These are phyloP conservation scores for Pseudachorutes palmiensis DNA, from an alignment of 1,140 invertebrate species.

Conservation along the genomic window DNA sequence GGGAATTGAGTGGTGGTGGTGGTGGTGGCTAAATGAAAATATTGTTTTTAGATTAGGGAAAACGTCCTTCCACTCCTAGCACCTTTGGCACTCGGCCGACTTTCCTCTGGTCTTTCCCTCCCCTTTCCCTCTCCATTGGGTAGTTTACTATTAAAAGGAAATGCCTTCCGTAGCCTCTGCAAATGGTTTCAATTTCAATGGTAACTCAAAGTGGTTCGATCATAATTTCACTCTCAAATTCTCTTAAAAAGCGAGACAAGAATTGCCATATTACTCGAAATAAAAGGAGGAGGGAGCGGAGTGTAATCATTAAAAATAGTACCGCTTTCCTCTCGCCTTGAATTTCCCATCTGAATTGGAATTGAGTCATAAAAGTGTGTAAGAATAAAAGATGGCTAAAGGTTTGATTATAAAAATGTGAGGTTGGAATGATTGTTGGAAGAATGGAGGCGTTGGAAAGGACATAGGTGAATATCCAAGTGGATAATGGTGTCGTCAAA, in stretches of 20 bases:
- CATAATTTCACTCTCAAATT: slow-evolving; percentile 2
- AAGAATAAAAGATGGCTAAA: neutral
- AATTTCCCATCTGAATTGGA: too few species aligned
- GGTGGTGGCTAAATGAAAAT: neutral
- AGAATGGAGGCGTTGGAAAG: neutral
- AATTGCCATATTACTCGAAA: slow-evolving; percentile 6
- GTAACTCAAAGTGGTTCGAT: neutral
- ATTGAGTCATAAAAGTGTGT: neutral
- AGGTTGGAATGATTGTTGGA: neutral
- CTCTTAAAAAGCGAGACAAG: neutral
- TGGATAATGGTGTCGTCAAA: slow-evolving; percentile 1
- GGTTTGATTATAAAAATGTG: neutral
- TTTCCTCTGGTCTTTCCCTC: neutral
- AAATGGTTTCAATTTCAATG: neutral
- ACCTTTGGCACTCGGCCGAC: slow-evolving; percentile 3
- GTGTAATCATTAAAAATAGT: neutral
- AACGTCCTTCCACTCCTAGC: neutral
- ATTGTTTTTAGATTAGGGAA: slow-evolving; percentile 9
- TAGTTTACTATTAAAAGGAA: neutral
- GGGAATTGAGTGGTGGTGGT: neutral
- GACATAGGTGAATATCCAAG: neutral
- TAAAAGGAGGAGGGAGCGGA: slow-evolving; percentile 2
- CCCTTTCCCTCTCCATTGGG: too few species aligned
- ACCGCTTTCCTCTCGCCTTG: neutral
- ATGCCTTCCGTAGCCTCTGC: neutral